Evolutionary conservation across 1,140 invertebrate species (phyloP), one percentile per base, ranked within the genome.

Genomic region (Sycophaga agraensis): DNA sequence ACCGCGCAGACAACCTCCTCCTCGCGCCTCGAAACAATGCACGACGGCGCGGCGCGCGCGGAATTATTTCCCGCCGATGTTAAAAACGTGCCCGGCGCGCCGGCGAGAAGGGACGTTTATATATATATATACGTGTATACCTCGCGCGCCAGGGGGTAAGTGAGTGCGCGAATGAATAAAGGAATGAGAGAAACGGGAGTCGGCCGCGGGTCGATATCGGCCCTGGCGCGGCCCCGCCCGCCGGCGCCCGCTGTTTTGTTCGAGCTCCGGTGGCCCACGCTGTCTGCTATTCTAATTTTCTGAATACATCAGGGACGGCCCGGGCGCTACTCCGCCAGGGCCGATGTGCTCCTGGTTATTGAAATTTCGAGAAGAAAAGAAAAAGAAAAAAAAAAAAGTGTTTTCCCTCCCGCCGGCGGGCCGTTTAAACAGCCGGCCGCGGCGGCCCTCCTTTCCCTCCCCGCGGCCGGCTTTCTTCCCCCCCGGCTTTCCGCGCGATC

Each of bases 281-380:
- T 46, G 53, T 40, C 59, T 62, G 45, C 35, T 62, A 62, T 62
- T 62, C 53, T 56, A 55, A 62, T 62, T n/a, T 62, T 56, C 50
- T 55, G 59, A 61, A 61, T 61, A 61, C 50, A 61, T 61, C 50
- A 54, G 24, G 17, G 19, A 49, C 31, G 22, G 16, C 1, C 12
- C 16, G 21, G 7, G 28, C 21, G 5, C 4, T 54, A n/a, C 21
- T 7, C n/a, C 16, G 22, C 1, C 19, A n/a, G n/a, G n/a, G n/a
- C n/a, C n/a, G n/a, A n/a, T n/a, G n/a, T 49, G n/a, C 21, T 56
- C 28, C 22, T 43, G 42, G 50, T 39, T 61, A 61, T 55, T 55
- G 59, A 55, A 61, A 61, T 61, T 61, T 61, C 34, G 49, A 54
- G 40, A 39, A n/a, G n/a, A n/a, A n/a, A n/a, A n/a, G n/a, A n/a